A percentile compares a stretch with the other conserved stretches of the same genome.
Evolutionary conservation across 1,140 invertebrate genomes (phyloP).

Genomic region (Eufriesea mexicana): DNA sequence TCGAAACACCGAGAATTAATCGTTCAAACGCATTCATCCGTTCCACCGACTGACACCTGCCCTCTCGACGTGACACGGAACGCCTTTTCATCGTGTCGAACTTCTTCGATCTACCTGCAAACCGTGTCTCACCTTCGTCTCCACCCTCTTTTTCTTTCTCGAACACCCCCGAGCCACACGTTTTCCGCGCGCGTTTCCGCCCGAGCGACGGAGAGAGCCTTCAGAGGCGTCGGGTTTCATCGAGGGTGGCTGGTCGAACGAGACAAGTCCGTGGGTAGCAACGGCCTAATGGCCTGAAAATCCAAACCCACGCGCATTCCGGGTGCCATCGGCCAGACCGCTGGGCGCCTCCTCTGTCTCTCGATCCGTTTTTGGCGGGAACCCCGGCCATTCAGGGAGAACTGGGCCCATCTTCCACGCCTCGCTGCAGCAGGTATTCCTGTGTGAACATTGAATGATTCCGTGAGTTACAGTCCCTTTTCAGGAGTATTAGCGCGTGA

Average conservation of each 20-base stretch:
- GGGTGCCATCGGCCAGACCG: conserved; percentile 44
- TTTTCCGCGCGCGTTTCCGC: conserved; percentile 1
- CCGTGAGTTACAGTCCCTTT: not conserved
- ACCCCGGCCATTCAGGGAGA: conserved; percentile 14
- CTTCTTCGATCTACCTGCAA: conserved; percentile 54
- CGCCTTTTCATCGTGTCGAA: conserved; percentile 51
- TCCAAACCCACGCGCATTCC: conserved; percentile 56
- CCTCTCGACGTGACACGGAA: conserved; percentile 49
- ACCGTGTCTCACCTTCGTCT: conserved; percentile 16
- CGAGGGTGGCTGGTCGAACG: conserved; percentile 53
- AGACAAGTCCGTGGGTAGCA: conserved; percentile 50
- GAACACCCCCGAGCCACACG: conserved; percentile 1
- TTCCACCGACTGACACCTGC: conserved; percentile 64
- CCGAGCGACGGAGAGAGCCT: not conserved
- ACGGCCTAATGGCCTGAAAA: conserved; percentile 53
- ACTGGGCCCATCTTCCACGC: not conserved
- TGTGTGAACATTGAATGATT: too few relatives aligned
- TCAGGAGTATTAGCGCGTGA: too few relatives aligned
- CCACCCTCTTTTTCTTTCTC: not conserved
- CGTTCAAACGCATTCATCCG: not conserved
- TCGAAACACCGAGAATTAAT: conserved; percentile 15
- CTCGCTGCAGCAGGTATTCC: conserved; percentile 32
- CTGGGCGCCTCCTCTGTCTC: conserved; percentile 43
- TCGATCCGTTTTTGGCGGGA: conserved; percentile 50
- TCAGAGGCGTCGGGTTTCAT: conserved; percentile 59